Conservation (phyloP, 1,140 invertebrate genomes). For the Rhopalosiphum maidis region DNA sequence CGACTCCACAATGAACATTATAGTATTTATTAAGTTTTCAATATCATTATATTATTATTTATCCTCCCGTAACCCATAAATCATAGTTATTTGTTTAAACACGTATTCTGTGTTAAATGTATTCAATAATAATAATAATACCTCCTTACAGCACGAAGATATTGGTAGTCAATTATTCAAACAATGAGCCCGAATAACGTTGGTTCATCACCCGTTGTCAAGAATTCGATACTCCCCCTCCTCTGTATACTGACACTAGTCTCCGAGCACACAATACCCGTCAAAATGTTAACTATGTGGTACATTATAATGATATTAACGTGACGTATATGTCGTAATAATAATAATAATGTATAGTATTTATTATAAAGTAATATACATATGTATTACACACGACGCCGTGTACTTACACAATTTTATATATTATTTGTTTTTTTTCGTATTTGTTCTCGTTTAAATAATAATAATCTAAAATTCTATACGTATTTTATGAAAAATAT, state of each 20-base stretch:
- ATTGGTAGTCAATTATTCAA: slow-evolving; percentile 42
- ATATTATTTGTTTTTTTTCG: neutral
- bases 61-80: neutral
- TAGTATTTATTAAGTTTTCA: neutral
- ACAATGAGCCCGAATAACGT: neutral
- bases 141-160: neutral
- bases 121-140: neutral
- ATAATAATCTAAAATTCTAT: neutral
- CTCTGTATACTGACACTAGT: neutral
- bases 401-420: slow-evolving; percentile 9
- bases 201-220: neutral
- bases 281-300: slow-evolving; percentile 34
- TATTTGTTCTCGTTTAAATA: neutral
- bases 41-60: neutral
- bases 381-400: neutral
- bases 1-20: neutral
- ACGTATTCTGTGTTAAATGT: slow-evolving; percentile 23
- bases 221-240: neutral
- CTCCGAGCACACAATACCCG: neutral
- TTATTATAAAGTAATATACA: neutral
- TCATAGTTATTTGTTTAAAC: slow-evolving; percentile 9
- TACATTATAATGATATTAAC: slow-evolving; percentile 30
- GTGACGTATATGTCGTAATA: neutral
- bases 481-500: neutral
- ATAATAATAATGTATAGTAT: neutral